Evolutionary conservation across 2,797 vertebrate genomes (phyloP).

Genomic region (Lerista edwardsae): DNA sequence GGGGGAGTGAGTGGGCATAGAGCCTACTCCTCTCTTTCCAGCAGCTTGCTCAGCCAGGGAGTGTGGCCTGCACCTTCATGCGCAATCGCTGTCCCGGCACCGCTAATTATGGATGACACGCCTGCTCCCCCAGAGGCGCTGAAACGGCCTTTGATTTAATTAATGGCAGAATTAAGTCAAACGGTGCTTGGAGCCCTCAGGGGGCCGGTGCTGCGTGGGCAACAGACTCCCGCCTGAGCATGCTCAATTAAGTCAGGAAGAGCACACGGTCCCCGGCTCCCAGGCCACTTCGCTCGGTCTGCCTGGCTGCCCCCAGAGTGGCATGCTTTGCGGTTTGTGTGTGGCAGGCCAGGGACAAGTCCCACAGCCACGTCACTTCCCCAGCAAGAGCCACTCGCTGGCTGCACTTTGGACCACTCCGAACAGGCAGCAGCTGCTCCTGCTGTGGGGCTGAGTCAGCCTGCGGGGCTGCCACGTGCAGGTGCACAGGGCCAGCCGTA

Average conservation of each 20-base stretch:
- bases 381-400: constrained; percentile 8
- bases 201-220: neutral
- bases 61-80: neutral
- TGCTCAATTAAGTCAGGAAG: neutral
- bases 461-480: no score
- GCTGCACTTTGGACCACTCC: neutral
- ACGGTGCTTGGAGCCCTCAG: constrained; percentile 23
- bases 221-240: neutral
- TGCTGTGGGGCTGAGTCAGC: neutral
- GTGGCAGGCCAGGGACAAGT: constrained; percentile 1
- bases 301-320: neutral
- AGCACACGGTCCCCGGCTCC: neutral
- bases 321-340: neutral
- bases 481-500: no score
- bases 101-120: constrained; percentile 17
- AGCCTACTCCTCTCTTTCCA: no score
- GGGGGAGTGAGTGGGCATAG: neutral
- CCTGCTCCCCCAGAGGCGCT: constrained; percentile 20
- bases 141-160: constrained; percentile 33
- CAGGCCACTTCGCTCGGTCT: no score
- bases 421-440: no score
- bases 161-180: constrained; percentile 39
- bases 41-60: neutral
- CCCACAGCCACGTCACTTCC: constrained; percentile 8
- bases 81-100: neutral